Evolutionary conservation across 1,140 invertebrate species (phyloP), one percentile per base, ranked within the genome.

Genomic region (Drosophila rhopaloa): DNA sequence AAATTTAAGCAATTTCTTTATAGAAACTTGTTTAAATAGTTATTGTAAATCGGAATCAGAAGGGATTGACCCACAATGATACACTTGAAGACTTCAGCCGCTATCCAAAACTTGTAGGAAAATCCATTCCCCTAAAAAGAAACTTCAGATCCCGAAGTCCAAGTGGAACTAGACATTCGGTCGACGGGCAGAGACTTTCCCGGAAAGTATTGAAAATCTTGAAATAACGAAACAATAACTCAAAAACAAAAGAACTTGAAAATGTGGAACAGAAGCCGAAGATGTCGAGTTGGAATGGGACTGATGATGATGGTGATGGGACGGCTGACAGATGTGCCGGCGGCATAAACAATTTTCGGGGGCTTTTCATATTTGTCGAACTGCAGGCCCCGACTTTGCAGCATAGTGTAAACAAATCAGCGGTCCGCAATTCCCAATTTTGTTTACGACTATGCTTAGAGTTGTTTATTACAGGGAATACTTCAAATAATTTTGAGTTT

Each of bases 271-370:
- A 81, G 70, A 68, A 79, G 76, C 70, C 65, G 32, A 35, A 19
- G 19, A 59, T 48, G 41, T 48, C 29, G 40, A 13, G 44, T 51
- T 40, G 44, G 29, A 11, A 50, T 27, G 65, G 9, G 10, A 29
- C 38, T 48, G 51, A 70, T 58, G 67, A 70, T 71, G 70, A 56
- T 70, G 66, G n/a, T 76, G 83, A 88, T 86, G 82, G 79, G 51
- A 61, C 56, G 86, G 54, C 83, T 88, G 83, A 89, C 83, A 88
- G 83, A 88, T 88, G 84, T 57, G 84, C 51, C 55, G 65, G 79
- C 73, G 74, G 79, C 65, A 88, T 88, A 88, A 88, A 88, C 83
- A 88, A 77, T 60, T 63, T 71, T 66, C 54, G 32, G 38, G 43
- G 59, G 60, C 55, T 66, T 83, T 84, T 84, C 81, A 80, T 80